Evolutionary conservation across 2,888 invertebrate species (phyloP).

Genomic region (Octodonta nipae): DNA sequence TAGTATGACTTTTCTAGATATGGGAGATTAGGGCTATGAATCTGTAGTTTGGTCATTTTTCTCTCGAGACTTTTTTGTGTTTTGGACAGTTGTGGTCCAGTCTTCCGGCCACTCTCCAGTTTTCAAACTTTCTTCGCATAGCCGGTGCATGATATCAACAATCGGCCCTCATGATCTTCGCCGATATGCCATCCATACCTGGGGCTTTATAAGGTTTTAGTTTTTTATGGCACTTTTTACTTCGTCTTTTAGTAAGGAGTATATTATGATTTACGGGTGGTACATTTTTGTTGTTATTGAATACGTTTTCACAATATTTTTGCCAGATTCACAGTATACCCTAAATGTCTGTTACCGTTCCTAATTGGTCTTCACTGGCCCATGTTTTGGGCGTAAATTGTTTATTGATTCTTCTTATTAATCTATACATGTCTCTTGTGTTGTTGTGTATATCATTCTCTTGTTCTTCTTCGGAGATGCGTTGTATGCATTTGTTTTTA

Average conservation of each 20-base stretch:
- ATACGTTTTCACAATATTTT: not conserved
- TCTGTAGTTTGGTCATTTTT: not conserved
- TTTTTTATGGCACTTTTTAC: not conserved
- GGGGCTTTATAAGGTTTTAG: not conserved
- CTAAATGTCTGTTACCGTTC: no score
- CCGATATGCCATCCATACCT: not conserved
- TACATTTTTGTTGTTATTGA: not conserved
- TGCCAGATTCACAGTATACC: not conserved
- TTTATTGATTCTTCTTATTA: no score
- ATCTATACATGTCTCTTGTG: no score
- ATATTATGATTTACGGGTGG: not conserved
- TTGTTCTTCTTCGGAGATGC: not conserved
- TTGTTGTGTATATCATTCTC: not conserved
- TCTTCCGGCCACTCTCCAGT: not conserved
- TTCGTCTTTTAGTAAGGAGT: not conserved
- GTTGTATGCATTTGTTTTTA: not conserved
- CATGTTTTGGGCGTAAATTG: not conserved
- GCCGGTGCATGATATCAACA: not conserved
- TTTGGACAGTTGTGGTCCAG: not conserved
- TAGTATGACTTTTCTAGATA: no score
- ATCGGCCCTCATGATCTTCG: not conserved
- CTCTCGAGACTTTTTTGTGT: not conserved
- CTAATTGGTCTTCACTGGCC: no score
- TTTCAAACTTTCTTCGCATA: not conserved
- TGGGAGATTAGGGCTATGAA: not conserved